Base-by-base conservation (phyloP, 2,888 invertebrate genomes). In the Caenorhabditis sp. region DNA sequence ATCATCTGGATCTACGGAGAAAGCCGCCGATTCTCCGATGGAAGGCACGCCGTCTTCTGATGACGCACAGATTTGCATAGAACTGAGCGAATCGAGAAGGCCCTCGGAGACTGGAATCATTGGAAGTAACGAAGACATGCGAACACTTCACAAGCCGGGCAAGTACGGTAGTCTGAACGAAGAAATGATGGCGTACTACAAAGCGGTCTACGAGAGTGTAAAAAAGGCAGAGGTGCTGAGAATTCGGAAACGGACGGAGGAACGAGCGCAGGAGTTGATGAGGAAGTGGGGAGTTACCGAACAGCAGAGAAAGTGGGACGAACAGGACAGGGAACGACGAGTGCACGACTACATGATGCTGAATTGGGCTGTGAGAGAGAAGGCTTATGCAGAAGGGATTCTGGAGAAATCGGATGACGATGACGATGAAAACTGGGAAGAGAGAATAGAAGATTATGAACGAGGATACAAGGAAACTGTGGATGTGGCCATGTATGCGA, bases 281-380 rank as follows among this genome's bases (percentile, higher is more conserved):
- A 35, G 8, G 9, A 24, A 24, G 15, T 70, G 70, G 70, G 50
- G 35, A 20, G 11, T 22, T 8, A 27, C 13, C 5, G 70, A 59
- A 20, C 20, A n/a, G 13, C 26, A 43, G 5, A n/a, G 32, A 5
- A 17, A 13, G 26, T 59, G 70, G 59, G 48, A 27, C 11, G 37
- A 22, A 0, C 37, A 70, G 4, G 70, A 70, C 15, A 52, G 35
- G 26, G 58, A 63, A 15, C 22, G 58, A 20, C 56, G 48, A 24
- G 35, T 63, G 11, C 62, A 56, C 20, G 53, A 70, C 35, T 70
- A 20, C n/a, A 13, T 70, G 27, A 46, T 52, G 46, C 17, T 45
- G 37, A 24, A 52, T 1, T 2, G 27, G 32, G 45, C 52, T 4
- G 22, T 45, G 3, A 26, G 24, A 17, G 53, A 45, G 35, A 45